Evolutionary conservation across 2,113 vertebrate genomes (phyloP).

Genomic region (Condylura cristata): DNA sequence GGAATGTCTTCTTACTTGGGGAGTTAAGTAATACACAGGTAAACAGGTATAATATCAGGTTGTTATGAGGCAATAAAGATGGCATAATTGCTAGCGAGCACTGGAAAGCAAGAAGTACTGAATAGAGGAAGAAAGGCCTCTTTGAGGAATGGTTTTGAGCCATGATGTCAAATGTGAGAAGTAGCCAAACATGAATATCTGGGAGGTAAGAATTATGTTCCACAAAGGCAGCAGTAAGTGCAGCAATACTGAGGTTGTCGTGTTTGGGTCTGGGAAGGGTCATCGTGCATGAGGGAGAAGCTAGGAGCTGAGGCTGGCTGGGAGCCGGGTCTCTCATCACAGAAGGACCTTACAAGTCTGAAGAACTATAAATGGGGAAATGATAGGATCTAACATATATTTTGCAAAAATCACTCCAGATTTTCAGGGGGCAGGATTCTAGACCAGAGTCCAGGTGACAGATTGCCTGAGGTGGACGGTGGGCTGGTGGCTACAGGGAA

Average conservation of each 20-base stretch:
- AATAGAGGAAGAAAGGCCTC: neutral
- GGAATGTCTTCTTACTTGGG: neutral
- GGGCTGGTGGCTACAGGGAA: neutral
- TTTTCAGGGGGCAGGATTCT: neutral
- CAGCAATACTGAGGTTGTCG: neutral
- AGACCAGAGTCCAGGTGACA: neutral
- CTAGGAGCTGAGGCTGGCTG: neutral
- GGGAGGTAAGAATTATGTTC: neutral
- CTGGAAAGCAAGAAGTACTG: neutral
- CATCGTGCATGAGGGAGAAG: neutral
- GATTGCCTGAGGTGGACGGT: neutral
- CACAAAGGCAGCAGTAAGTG: neutral
- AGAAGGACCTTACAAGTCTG: neutral
- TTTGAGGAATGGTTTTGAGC: neutral
- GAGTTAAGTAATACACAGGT: neutral
- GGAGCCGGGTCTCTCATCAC: neutral
- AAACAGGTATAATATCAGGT: neutral
- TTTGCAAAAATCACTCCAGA: neutral
- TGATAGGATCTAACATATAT: neutral
- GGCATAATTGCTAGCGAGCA: neutral
- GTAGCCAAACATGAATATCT: neutral
- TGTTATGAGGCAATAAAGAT: neutral
- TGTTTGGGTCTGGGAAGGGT: neutral
- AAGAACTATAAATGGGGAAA: neutral
- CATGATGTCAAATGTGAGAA: neutral